These are phyloP conservation scores for Scytalopus superciliaris DNA, from an alignment of 2,113 vertebrate species.

Conservation along the genomic window DNA sequence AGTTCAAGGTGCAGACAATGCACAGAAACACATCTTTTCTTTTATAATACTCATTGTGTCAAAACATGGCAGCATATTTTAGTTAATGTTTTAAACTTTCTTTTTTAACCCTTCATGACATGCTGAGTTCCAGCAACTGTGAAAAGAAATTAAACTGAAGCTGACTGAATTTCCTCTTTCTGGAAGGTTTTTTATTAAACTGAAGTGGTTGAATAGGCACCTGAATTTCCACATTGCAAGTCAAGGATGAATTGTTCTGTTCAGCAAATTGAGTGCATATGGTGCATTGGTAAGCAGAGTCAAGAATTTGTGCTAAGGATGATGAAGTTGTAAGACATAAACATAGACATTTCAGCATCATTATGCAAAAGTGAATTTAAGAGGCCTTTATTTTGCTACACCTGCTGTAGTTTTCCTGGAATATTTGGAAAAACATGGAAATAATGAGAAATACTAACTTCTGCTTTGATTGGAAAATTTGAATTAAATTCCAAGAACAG, in stretches of 20 bases:
- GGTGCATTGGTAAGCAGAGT: conserved; percentile 1
- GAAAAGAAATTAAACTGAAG: background rate
- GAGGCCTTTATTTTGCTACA: background rate
- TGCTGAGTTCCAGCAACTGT: background rate
- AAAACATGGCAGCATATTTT: background rate
- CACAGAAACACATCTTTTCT: background rate
- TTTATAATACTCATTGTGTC: background rate
- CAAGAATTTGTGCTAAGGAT: background rate
- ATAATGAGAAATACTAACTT: background rate
- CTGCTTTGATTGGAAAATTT: background rate
- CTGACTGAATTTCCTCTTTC: background rate
- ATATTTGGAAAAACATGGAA: background rate
- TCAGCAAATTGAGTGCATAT: conserved; percentile 5
- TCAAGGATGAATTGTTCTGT: conserved; percentile 19
- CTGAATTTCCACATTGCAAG: conserved; percentile 14
- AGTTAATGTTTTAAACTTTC: conserved; percentile 5
- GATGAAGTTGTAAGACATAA: conserved; percentile 5
- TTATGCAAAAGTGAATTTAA: background rate
- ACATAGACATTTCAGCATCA: background rate
- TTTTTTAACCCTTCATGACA: background rate
- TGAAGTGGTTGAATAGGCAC: background rate
- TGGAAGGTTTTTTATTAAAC: conserved; percentile 40
- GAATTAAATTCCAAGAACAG: background rate
- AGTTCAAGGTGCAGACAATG: accelerated
- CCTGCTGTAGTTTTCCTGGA: background rate